phyloP scores from a whole-genome alignment of 2,888 invertebrate species.

The Galerucella pusilla region DNA sequence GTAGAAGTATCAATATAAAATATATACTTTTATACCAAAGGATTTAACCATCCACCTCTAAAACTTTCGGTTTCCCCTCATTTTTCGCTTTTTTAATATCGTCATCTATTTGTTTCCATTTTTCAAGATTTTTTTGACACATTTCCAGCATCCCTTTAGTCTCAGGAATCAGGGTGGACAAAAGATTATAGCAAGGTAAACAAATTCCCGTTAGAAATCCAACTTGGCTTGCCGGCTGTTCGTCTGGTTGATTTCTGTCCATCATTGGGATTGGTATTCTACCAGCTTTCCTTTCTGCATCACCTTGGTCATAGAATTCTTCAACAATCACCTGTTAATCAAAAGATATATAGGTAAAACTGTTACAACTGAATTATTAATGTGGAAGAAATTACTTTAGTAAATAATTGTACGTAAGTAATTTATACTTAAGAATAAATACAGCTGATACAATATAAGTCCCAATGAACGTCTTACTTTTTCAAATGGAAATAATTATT shows the following conservation, averaged over 20 bases:
- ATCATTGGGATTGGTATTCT: constrained; percentile 80
- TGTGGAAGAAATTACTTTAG: no score
- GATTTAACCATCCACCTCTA: background rate
- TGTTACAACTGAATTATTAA: no score
- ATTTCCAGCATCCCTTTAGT: constrained; percentile 77
- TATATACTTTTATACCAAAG: background rate
- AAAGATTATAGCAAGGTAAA: constrained; percentile 80
- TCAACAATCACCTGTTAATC: constrained; percentile 75
- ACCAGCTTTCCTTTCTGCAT: constrained; percentile 62
- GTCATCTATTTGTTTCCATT: constrained; percentile 69
- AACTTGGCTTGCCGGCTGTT: constrained; percentile 83
- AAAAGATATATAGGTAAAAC: background rate
- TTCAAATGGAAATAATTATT: no score
- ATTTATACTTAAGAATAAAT: no score
- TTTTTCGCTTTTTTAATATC: constrained; percentile 42
- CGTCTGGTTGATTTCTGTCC: constrained; percentile 74
- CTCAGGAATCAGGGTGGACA: constrained; percentile 75
- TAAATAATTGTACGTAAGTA: no score
- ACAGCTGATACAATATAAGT: no score
- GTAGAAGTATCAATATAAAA: background rate
- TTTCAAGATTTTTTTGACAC: constrained; percentile 72
- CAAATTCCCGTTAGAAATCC: constrained; percentile 85
- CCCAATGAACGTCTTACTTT: no score
- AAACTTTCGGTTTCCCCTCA: background rate
- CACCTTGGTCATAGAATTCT: constrained; percentile 81